Evolutionary conservation across 2,888 invertebrate species (phyloP).

Genomic region (Agriotes lineatus): DNA sequence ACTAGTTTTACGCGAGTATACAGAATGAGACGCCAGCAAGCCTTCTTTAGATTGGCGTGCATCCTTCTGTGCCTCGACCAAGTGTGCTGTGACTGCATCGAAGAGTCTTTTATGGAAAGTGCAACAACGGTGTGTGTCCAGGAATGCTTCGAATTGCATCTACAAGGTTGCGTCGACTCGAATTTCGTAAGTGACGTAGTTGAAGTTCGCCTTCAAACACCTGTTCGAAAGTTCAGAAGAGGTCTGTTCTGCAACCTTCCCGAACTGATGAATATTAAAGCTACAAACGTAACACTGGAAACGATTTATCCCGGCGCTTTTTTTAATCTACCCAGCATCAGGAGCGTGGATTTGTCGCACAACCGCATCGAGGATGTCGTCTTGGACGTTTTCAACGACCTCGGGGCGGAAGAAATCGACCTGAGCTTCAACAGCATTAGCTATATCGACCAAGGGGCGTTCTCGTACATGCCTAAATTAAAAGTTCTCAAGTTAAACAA

Average conservation of each 20-base stretch:
- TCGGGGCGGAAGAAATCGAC: background rate
- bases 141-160: background rate
- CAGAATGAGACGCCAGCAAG: no score
- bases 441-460: background rate
- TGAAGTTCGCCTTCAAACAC: background rate
- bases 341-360: background rate
- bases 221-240: conserved; percentile 2
- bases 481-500: background rate
- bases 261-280: background rate
- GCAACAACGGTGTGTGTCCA: background rate
- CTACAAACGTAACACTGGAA: background rate
- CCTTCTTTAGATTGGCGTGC: no score
- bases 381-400: background rate
- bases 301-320: background rate
- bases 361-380: conserved; percentile 9
- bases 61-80: no score
- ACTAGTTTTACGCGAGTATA: no score
- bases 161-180: background rate
- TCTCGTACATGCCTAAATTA: background rate
- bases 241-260: background rate
- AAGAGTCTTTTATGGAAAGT: background rate
- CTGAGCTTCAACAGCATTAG: conserved; percentile 2
- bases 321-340: background rate
- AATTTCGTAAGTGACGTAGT: background rate
- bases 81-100: background rate